phyloP scores from a whole-genome alignment of 2,113 vertebrate species.

The Labeo catla region DNA sequence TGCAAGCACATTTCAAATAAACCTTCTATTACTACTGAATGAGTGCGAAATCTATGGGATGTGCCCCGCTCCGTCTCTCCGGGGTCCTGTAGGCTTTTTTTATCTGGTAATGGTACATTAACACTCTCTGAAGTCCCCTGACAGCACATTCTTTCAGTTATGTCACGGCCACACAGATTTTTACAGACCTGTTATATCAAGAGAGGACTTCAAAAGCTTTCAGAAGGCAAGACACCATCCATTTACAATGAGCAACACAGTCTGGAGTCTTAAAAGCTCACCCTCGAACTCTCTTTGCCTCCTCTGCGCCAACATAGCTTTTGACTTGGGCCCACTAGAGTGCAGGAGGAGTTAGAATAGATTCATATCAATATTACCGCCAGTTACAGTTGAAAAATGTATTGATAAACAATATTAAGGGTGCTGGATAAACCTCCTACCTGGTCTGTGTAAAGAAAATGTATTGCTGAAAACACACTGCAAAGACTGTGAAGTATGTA shows the following conservation, averaged over 20 bases:
- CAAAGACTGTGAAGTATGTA: too few species aligned
- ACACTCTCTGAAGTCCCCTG: slow-evolving; percentile 37
- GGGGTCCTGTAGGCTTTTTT: background rate
- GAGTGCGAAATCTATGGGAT: slow-evolving; percentile 25
- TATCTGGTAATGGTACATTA: slow-evolving; percentile 49
- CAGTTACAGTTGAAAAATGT: slow-evolving; percentile 15
- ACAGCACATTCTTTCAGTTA: slow-evolving; percentile 40
- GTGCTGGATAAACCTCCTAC: background rate
- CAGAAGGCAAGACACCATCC: slow-evolving; percentile 31
- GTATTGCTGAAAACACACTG: too few species aligned
- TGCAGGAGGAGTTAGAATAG: background rate
- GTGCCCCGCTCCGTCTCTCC: slow-evolving; percentile 21
- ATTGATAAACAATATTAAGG: background rate
- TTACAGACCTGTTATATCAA: slow-evolving; percentile 36
- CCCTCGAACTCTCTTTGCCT: slow-evolving; percentile 1
- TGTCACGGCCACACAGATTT: slow-evolving; percentile 35
- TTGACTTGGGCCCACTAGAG: slow-evolving; percentile 17
- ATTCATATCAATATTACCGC: slow-evolving; percentile 27
- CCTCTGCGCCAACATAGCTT: slow-evolving; percentile 3
- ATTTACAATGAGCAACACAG: slow-evolving; percentile 52
- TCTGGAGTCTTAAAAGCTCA: slow-evolving; percentile 43
- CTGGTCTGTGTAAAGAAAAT: background rate
- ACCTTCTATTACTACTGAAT: slow-evolving; percentile 10
- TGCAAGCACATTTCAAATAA: slow-evolving; percentile 34
- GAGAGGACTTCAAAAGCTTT: slow-evolving; percentile 41